These are phyloP conservation scores for Corticium candelabrum DNA, from an alignment of 37 sponge, comb jelly and placozoan genomes.

Conservation along the genomic window DNA sequence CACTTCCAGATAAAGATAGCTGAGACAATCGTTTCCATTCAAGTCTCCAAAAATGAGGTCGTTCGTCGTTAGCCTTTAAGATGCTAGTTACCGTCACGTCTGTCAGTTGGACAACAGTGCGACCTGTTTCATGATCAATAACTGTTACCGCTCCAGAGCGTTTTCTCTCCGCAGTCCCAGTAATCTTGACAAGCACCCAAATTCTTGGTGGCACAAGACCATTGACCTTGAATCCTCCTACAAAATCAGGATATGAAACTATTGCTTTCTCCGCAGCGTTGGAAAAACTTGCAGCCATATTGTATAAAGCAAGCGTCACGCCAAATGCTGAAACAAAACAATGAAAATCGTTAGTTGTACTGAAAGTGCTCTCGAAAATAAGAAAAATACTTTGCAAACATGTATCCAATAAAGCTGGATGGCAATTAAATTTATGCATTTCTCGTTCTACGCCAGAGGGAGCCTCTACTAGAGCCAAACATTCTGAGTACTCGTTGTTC, in stretches of 20 bases:
- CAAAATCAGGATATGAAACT: not conserved
- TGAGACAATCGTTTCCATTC: not conserved
- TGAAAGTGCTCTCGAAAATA: too few relatives aligned
- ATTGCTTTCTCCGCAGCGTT: not conserved
- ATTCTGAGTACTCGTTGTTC: too few relatives aligned
- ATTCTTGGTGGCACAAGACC: not conserved
- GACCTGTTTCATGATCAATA: not conserved
- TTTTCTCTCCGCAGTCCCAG: not conserved
- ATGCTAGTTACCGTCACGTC: not conserved
- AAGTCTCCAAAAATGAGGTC: not conserved
- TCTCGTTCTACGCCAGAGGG: too few relatives aligned
- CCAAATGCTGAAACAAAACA: too few relatives aligned
- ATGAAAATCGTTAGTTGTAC: too few relatives aligned
- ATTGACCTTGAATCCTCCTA: not conserved
- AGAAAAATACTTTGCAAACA: not conserved
- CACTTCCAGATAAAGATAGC: too few relatives aligned
- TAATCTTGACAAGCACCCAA: not conserved
- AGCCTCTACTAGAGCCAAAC: too few relatives aligned
- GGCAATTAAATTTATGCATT: not conserved
- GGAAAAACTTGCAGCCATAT: too few relatives aligned
- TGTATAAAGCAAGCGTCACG: too few relatives aligned
- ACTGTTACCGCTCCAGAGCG: not conserved
- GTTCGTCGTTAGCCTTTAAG: not conserved
- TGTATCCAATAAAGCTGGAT: not conserved
- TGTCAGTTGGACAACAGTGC: not conserved